Conservation (phyloP, 92 coral and sea anemone genomes). For the Porites divaricata region DNA sequence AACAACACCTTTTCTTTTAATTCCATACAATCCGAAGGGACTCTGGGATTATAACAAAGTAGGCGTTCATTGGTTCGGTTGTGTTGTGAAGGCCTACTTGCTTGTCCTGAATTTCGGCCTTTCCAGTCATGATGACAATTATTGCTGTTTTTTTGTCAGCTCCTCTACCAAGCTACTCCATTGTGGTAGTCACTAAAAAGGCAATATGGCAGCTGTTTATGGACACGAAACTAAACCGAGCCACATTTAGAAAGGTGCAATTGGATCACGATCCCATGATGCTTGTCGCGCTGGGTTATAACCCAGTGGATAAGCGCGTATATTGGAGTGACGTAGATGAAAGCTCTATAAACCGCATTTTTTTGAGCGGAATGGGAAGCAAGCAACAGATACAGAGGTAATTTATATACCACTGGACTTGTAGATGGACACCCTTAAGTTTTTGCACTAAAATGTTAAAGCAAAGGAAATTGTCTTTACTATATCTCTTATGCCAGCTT, state of each 20-base stretch:
- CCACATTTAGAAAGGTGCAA: conserved; percentile 69
- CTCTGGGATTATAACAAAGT: no score
- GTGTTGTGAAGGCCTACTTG: no score
- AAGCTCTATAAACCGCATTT: conserved; percentile 77
- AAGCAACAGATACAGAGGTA: conserved; percentile 70
- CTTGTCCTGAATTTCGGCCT: no score
- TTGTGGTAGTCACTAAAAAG: conserved; percentile 62
- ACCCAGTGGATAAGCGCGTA: conserved; percentile 79
- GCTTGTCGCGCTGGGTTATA: conserved; percentile 80
- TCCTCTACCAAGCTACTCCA: conserved; percentile 72
- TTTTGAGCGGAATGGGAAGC: conserved; percentile 66
- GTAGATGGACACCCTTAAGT: no score
- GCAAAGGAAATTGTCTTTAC: no score
- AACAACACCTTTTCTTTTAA: no score
- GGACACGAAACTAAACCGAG: conserved; percentile 63
- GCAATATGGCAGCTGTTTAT: conserved; percentile 77
- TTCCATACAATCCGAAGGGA: no score
- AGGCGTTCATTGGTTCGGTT: no score
- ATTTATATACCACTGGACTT: background rate
- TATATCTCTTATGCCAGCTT: no score
- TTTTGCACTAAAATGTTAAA: no score
- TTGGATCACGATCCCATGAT: conserved; percentile 60
- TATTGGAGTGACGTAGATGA: conserved; percentile 85
- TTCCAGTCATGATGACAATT: background rate
- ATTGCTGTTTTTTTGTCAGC: conserved; percentile 43